These are phyloP conservation scores for Ostrea edulis DNA, from an alignment of 1,140 invertebrate genomes.

Conservation along the genomic window DNA sequence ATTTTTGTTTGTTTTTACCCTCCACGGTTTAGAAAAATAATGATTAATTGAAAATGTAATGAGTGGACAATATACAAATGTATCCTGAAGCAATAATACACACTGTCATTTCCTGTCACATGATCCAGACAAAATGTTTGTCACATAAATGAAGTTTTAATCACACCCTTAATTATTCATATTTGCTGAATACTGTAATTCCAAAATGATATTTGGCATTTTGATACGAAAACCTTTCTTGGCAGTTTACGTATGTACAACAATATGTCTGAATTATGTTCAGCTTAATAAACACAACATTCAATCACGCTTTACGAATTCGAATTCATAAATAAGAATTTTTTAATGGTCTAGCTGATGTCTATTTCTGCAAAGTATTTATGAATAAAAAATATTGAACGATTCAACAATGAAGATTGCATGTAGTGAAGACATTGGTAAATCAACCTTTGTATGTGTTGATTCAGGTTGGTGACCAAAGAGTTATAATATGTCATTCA, in stretches of 20 bases:
- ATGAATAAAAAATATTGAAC: too few species aligned
- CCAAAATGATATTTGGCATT: background rate
- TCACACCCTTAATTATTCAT: background rate
- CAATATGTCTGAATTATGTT: background rate
- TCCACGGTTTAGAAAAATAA: background rate
- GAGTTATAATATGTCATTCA: too few species aligned
- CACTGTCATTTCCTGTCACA: too few species aligned
- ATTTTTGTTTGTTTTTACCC: background rate
- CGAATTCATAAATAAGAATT: too few species aligned
- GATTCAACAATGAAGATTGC: too few species aligned
- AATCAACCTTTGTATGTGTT: too few species aligned
- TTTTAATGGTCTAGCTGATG: too few species aligned
- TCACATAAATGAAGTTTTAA: conserved; percentile 15
- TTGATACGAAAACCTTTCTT: background rate
- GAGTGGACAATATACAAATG: background rate
- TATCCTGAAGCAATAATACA: too few species aligned
- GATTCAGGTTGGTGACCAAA: too few species aligned
- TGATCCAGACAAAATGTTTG: background rate
- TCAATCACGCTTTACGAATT: too few species aligned
- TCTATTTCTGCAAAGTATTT: too few species aligned
- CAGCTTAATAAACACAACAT: background rate
- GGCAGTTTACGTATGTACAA: background rate
- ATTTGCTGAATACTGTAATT: background rate
- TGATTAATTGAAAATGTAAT: background rate
- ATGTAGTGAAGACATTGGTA: too few species aligned